phyloP scores from a whole-genome alignment of 2,797 vertebrate species.

The Sebastes baramenuke region DNA sequence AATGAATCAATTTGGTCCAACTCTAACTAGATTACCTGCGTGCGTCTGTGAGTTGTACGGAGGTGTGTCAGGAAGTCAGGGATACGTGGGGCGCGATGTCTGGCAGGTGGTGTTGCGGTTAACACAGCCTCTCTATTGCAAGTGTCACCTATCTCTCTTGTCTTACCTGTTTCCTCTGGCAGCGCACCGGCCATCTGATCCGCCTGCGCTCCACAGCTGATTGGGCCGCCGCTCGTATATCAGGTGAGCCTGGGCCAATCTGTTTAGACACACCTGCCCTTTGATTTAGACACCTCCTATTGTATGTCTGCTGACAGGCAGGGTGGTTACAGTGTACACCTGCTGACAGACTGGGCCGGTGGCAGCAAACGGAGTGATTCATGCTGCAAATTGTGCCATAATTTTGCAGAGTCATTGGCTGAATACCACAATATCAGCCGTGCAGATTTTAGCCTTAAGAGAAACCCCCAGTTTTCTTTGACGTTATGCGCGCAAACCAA shows the following conservation, averaged over 20 bases:
- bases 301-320: slow-evolving; percentile 56
- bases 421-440: neutral
- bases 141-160: slow-evolving; percentile 71
- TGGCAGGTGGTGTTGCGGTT: slow-evolving; percentile 67
- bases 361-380: slow-evolving; percentile 8
- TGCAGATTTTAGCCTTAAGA: neutral
- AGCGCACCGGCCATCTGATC: slow-evolving; percentile 67
- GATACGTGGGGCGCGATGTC: slow-evolving; percentile 34
- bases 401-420: neutral
- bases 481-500: slow-evolving; percentile 1
- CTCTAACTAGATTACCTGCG: slow-evolving; percentile 20
- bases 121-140: slow-evolving; percentile 52
- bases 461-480: neutral
- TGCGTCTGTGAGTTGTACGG: neutral
- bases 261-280: slow-evolving; percentile 74
- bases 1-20: slow-evolving; percentile 41
- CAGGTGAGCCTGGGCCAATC: slow-evolving; percentile 69
- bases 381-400: neutral
- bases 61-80: slow-evolving; percentile 22
- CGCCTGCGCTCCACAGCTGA: slow-evolving; percentile 52
- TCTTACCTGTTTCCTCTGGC: slow-evolving; percentile 52
- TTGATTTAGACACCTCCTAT: slow-evolving; percentile 69
- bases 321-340: slow-evolving; percentile 33
- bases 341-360: slow-evolving; percentile 38
- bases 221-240: slow-evolving; percentile 56